phyloP scores from a whole-genome alignment of 2,113 vertebrate species.

The Paramormyrops kingsleyae region DNA sequence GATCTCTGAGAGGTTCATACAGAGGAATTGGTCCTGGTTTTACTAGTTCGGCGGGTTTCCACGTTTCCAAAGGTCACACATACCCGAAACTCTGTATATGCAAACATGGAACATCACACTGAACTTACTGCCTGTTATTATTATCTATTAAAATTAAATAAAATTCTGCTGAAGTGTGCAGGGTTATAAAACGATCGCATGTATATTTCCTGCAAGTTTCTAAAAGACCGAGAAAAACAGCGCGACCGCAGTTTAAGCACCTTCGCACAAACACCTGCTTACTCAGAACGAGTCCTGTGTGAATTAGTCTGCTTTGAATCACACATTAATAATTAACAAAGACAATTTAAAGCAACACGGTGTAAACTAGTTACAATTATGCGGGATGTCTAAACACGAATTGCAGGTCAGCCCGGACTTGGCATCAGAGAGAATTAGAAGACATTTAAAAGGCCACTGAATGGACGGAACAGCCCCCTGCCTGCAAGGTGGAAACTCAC shows the following conservation, averaged over 20 bases:
- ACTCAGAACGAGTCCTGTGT: not conserved
- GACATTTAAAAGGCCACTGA: not conserved
- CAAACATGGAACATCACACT: not conserved
- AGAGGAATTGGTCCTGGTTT: not conserved
- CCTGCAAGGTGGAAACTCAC: slow-evolving; percentile 46
- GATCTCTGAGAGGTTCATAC: not conserved
- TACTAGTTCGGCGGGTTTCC: slow-evolving; percentile 1
- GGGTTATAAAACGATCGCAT: not conserved
- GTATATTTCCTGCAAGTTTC: not conserved
- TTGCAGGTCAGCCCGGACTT: not conserved
- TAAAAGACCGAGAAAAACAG: not conserved
- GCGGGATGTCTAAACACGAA: not conserved
- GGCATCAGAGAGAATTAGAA: not conserved
- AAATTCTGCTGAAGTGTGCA: not conserved
- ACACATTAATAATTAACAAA: not conserved
- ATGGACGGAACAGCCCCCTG: not conserved
- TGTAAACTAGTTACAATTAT: not conserved
- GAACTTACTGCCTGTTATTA: not conserved
- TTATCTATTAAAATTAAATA: not conserved
- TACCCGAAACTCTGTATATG: not conserved
- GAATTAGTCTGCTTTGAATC: not conserved
- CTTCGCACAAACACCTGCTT: not conserved
- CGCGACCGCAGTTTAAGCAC: not conserved
- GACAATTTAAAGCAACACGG: not conserved
- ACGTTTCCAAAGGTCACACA: not conserved